Conservation (phyloP, 2,797 vertebrate genomes). For the Danio albolineatus region DNA sequence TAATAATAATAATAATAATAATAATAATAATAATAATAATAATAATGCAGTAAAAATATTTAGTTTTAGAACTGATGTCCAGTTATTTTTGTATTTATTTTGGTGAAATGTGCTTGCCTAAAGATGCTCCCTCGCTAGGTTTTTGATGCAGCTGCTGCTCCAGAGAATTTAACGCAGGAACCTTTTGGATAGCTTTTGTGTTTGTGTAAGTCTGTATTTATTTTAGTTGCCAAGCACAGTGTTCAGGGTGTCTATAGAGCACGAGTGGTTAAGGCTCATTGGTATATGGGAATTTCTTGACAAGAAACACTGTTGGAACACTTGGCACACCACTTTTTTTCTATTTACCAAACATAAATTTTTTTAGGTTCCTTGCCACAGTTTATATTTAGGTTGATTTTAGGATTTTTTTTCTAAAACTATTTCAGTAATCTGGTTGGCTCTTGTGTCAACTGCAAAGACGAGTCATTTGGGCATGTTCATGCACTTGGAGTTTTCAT, state of each 20-base stretch:
- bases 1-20: no score
- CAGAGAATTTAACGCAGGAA: not conserved
- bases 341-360: conserved; percentile 5
- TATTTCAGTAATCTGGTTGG: not conserved
- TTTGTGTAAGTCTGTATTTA: conserved; percentile 31
- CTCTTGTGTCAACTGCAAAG: not conserved
- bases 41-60: not conserved
- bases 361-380: not conserved
- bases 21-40: no score
- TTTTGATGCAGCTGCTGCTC: not conserved
- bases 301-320: not conserved
- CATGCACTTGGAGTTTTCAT: not conserved
- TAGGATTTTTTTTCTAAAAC: conserved; percentile 1
- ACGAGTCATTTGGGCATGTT: not conserved
- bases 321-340: not conserved
- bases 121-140: not conserved
- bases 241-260: not conserved
- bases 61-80: no score
- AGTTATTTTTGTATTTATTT: no score
- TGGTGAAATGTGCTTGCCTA: no score
- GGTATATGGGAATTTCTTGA: conserved; percentile 23
- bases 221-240: conserved; percentile 19
- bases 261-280: conserved; percentile 23
- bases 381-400: not conserved
- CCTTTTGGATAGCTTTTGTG: not conserved